Evolutionary conservation across 1,140 invertebrate species (phyloP), one percentile per base, ranked within the genome.

Genomic region (Drosophila seguyi): DNA sequence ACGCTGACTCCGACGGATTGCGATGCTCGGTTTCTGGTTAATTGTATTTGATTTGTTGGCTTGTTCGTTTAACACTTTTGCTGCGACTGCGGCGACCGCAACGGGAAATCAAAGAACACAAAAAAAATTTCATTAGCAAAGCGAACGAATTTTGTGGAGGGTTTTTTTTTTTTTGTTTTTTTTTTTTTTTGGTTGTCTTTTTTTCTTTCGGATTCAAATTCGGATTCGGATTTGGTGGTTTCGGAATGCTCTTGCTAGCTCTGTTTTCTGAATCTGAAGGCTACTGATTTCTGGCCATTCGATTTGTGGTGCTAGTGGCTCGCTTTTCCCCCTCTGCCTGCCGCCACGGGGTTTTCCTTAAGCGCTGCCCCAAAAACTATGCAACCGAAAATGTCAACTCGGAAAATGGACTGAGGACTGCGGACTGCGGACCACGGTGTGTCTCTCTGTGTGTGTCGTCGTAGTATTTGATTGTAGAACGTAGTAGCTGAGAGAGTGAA

Each of bases 401-500:
- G 60, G 29, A 59, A 68, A 66, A 75, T 18, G 39, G 39, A 63
- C 50, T 42, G 20, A 16, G 22, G 42, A 42, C 27, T 6, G 18
- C 0, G 27, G 27, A 29, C 27, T 13, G 34, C 25, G 38, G 25
- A 29, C 56, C 31, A 14, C 41, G 8, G 34, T 75, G 14, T 52
- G 52, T 31, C 41, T 59, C 50, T 42, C 27, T 42, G 52, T 50
- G 34, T 52, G 55, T 36, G 36, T 53, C 76, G 57, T 80, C 57
- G 85, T 87, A 87, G 84, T 87, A 88, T 87, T 87, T 80, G 66
- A 84, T 87, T 80, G 80, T 88, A 80, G 76, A 88, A 88, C 80
- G 84, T 88, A 87, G 84, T 90, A 88, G 83, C 63, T 60, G 63
- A 67, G 44, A 74, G 38, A 55, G 48, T 47, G 16, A 41, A 25